Evolutionary conservation across 2,797 vertebrate genomes (phyloP).

Genomic region (Onychomys arenicola): DNA sequence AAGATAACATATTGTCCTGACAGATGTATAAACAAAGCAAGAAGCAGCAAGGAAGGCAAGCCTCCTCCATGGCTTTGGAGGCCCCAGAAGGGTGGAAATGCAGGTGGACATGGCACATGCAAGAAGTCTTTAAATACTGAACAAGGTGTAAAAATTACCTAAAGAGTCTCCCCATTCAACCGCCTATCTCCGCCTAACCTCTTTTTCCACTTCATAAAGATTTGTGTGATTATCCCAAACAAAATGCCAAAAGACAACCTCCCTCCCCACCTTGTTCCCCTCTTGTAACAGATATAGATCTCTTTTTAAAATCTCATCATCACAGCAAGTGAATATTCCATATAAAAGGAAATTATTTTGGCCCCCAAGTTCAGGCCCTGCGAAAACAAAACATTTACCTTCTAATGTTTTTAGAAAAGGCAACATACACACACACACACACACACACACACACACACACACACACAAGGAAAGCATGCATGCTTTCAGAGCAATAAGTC

Average conservation of each 20-base stretch:
- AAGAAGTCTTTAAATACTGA: conserved; percentile 87
- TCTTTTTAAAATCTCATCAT: conserved; percentile 79
- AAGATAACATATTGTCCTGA: conserved; percentile 90
- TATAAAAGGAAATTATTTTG: conserved; percentile 48
- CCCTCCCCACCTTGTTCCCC: conserved; percentile 80
- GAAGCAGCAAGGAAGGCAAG: conserved; percentile 87
- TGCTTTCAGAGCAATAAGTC: conserved; percentile 49
- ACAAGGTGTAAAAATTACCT: conserved; percentile 87
- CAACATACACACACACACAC: background rate
- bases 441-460: background rate
- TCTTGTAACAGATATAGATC: conserved; percentile 80
- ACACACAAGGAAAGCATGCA: background rate
- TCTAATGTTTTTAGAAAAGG: conserved; percentile 66
- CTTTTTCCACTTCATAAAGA: conserved; percentile 86
- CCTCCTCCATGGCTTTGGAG: conserved; percentile 88
- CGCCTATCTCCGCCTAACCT: conserved; percentile 83
- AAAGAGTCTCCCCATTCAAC: conserved; percentile 81
- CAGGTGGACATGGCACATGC: conserved; percentile 88
- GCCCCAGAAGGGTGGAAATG: conserved; percentile 83
- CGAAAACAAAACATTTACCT: conserved; percentile 63
- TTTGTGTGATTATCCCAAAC: conserved; percentile 85
- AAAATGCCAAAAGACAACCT: conserved; percentile 84
- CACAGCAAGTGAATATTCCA: conserved; percentile 81
- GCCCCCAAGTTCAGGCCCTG: background rate
- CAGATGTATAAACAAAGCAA: conserved; percentile 91